phyloP scores from a whole-genome alignment of 1,140 invertebrate species.

The Apis florea region DNA sequence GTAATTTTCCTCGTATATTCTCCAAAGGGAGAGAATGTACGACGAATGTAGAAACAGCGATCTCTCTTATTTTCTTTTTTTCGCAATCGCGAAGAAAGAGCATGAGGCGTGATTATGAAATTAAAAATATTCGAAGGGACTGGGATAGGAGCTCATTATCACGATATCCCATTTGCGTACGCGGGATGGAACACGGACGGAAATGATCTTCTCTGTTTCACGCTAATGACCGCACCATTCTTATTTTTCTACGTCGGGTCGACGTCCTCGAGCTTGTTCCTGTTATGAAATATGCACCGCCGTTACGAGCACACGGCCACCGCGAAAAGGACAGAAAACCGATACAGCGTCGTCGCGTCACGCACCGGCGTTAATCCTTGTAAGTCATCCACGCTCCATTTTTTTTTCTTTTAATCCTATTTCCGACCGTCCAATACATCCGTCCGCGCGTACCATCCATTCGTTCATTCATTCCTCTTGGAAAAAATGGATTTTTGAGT shows the following conservation, averaged over 20 bases:
- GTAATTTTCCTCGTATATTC: no score
- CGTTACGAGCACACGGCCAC: conserved; percentile 27
- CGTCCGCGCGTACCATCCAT: no score
- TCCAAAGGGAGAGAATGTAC: no score
- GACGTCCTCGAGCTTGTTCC: conserved; percentile 38
- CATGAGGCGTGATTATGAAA: no score
- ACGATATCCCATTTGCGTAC: neutral
- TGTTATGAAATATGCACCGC: conserved; percentile 40
- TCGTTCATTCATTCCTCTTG: no score
- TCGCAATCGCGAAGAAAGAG: neutral
- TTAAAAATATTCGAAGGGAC: neutral
- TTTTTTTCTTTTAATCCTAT: neutral
- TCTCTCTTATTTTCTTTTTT: neutral
- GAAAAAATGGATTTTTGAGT: no score
- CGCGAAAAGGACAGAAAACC: conserved; percentile 5
- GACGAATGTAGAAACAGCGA: neutral
- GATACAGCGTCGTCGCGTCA: conserved; percentile 12
- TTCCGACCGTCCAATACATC: no score
- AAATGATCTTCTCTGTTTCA: conserved; percentile 53
- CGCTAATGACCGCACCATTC: conserved; percentile 55
- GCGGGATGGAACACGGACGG: conserved; percentile 1
- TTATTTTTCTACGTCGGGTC: conserved; percentile 47
- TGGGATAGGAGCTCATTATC: conserved; percentile 3
- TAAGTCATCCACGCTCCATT: neutral
- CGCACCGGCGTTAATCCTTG: conserved; percentile 11